These are phyloP conservation scores for Arrhopalites spinosus DNA, from an alignment of 2,888 invertebrate genomes.

Conservation along the genomic window DNA sequence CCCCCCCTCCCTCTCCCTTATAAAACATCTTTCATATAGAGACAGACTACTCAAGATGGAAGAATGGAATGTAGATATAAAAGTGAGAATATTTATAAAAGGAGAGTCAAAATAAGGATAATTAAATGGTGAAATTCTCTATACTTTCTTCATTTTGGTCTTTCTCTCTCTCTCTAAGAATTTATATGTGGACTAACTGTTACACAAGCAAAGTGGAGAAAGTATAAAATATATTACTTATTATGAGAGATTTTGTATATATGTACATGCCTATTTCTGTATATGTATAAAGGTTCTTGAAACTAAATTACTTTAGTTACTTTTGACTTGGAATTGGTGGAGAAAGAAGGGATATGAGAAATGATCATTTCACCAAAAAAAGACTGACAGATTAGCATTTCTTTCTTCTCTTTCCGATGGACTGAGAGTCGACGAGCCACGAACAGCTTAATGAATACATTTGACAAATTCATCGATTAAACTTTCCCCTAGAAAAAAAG, in stretches of 20 bases:
- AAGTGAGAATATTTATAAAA: constrained; percentile 7
- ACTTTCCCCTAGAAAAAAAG: neutral
- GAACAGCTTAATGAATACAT: neutral
- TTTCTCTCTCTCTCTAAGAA: too few relatives aligned
- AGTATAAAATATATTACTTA: too few relatives aligned
- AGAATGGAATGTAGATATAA: constrained; percentile 4
- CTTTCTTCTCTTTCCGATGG: neutral
- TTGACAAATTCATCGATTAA: constrained; percentile 2
- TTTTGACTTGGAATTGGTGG: neutral
- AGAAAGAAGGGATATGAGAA: neutral
- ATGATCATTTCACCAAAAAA: constrained; percentile 1
- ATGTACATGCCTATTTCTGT: too few relatives aligned
- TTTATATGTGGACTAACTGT: too few relatives aligned
- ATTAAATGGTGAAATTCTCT: constrained; percentile 10
- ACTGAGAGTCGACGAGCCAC: neutral
- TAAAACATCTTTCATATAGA: too few relatives aligned
- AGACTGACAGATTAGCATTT: constrained; percentile 9
- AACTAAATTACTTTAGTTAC: constrained; percentile 2
- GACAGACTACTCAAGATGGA: neutral
- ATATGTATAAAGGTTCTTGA: neutral
- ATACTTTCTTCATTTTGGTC: too few relatives aligned
- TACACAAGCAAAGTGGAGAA: too few relatives aligned
- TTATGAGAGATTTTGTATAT: too few relatives aligned
- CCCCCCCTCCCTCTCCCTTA: too few relatives aligned
- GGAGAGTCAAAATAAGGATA: constrained; percentile 23